Base-by-base conservation (phyloP, 1,140 invertebrate species). In the Colletes latitarsis region DNA sequence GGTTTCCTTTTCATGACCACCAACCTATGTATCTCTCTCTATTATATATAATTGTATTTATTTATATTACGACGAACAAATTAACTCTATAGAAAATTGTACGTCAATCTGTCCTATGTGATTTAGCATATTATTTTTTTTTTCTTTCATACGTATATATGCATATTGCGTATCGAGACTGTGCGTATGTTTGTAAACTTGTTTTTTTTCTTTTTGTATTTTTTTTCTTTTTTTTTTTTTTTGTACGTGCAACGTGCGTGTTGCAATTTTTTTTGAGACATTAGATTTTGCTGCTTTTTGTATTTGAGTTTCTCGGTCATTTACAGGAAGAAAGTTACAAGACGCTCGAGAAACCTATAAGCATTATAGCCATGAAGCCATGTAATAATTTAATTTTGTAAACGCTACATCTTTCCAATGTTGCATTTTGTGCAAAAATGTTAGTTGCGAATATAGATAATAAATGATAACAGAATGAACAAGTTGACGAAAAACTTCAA, bases 41-140 rank as follows among this genome's bases (percentile, higher is more conserved):
- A 86, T 83, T 83, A 74, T 83, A 85, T 78, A 73, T 89, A 30
- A 88, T 86, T 86, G 81, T 90, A 90, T 90, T 90, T 90, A 89
- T 90, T 90, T 90, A 89, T 90, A 90, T 85, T 84, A 84, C 64
- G 72, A 87, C 39, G 41, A 85, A 84, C 52, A 79, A 80, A 73
- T 76, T 85, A 82, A 70, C 77, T 87, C 62, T 70, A 73, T 57
- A 62, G 75, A 63, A 76, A 70, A 69, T 73, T 64, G 66, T 85
- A 85, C 84, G 84, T 85, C 84, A 85, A 85, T 85, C 83, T 83
- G 86, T 82, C 49, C 84, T 89, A 83, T 74, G 83, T 69, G 21
- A 85, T 75, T 52, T 46, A 60, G 46, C 12, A 14, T 75, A 62
- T 55, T 39, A 66, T 58, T 72, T 80, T 66, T 60, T 43, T 72